Conservation (phyloP, 1,140 invertebrate species). For the Maniola jurtina region DNA sequence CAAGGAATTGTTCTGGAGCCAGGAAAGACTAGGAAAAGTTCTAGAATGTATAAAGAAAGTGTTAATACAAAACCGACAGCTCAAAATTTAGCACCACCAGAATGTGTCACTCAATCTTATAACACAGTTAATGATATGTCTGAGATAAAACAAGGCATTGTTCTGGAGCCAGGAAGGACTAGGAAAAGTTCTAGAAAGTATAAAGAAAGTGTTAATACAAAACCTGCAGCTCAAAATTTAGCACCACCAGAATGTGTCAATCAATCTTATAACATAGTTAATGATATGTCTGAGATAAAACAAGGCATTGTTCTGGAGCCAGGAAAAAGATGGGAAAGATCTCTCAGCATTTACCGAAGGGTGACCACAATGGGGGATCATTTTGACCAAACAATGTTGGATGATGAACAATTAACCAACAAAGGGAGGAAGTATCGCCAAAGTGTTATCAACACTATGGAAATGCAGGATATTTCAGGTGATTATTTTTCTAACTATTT, state of each 20-base stretch:
- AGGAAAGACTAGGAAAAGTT: constrained; percentile 25
- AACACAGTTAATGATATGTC: too few relatives aligned
- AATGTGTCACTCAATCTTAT: neutral
- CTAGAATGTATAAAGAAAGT: constrained; percentile 13
- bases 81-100: neutral
- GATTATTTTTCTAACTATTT: constrained; percentile 2
- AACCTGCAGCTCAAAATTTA: neutral
- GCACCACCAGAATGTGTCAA: neutral
- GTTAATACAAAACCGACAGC: neutral
- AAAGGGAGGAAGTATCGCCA: constrained; percentile 73
- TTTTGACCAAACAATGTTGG: constrained; percentile 52
- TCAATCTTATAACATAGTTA: neutral
- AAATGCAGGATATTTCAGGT: constrained; percentile 60
- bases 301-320: constrained; percentile 61
- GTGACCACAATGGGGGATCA: constrained; percentile 60
- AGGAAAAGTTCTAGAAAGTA: constrained; percentile 24
- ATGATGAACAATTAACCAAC: constrained; percentile 43
- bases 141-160: too few relatives aligned
- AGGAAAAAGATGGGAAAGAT: constrained; percentile 74
- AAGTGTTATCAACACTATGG: constrained; percentile 67
- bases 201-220: neutral
- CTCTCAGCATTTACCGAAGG: constrained; percentile 69
- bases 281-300: constrained; percentile 32
- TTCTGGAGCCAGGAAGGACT: too few relatives aligned
- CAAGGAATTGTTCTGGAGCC: too few relatives aligned